A percentile compares a stretch with the other conserved stretches of the same genome.
Conservation (phyloP, 2,888 invertebrate species). For the Sinodicranocentrus sp. region DNA sequence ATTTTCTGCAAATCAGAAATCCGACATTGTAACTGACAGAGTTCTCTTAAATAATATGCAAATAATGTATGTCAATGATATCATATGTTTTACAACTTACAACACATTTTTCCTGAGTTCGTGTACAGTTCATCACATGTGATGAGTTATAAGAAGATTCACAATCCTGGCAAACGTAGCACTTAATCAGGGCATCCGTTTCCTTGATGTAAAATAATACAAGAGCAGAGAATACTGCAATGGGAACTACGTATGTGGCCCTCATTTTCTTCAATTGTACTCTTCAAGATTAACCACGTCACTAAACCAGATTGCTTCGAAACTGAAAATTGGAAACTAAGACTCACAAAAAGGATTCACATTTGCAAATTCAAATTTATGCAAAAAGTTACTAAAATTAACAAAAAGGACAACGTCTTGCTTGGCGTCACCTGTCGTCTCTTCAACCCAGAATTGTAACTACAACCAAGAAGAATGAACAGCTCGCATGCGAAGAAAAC, state of each 20-base stretch:
- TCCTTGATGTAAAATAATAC: conserved; percentile 56
- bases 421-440: too few relatives aligned
- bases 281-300: too few relatives aligned
- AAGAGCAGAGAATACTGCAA: conserved; percentile 56
- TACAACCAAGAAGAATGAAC: too few relatives aligned
- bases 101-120: conserved; percentile 72
- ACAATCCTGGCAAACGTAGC: conserved; percentile 75
- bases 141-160: conserved; percentile 58
- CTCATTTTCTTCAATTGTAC: conserved; percentile 31
- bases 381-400: too few relatives aligned
- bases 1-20: conserved; percentile 75
- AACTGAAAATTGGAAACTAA: too few relatives aligned
- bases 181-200: conserved; percentile 69
- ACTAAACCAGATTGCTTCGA: too few relatives aligned
- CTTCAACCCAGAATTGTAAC: too few relatives aligned
- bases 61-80: too few relatives aligned
- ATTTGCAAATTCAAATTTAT: too few relatives aligned
- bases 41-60: neutral
- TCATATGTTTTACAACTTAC: conserved; percentile 74
- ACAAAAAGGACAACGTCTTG: too few relatives aligned
- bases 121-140: conserved; percentile 65
- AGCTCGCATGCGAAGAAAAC: neutral
- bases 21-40: too few relatives aligned
- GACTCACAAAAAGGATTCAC: too few relatives aligned
- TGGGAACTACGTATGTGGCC: conserved; percentile 39